Evolutionary conservation across 2,797 vertebrate genomes (phyloP), one percentile per base, ranked within the genome.

Genomic region (Geotria australis): DNA sequence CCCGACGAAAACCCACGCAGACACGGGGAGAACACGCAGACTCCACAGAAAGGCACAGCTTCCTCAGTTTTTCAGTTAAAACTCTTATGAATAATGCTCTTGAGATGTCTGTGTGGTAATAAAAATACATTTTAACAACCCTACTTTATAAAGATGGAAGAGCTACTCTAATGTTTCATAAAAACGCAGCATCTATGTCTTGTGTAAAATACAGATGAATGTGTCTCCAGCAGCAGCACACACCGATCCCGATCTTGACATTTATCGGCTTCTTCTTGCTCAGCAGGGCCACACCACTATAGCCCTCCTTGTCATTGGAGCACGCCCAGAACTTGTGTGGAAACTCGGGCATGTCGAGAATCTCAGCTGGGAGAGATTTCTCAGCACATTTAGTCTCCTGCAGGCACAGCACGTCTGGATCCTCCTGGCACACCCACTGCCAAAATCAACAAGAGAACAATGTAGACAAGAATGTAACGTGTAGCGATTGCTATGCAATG

Each of bases 231-330:
- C 49, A 10, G 49, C 10, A 10, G 11, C 10, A 56, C 78, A 77
- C 68, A 88, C 85, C 81, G 3, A 83, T 85, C 55, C 83, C 85
- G 6, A 79, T 85, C 10, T 77, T 78, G 46, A 91, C 76, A 14
- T 73, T 77, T 47, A 84, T 11, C 2, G 84, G 84, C 60, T 85
- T 70, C 1, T 70, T 74, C 60, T 81, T 83, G 66, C 77, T 80
- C 24, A 88, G 76, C 65, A 91, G 76, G 48, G 77, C 83, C 61
- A 88, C 83, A 1, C 83, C 83, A 7, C 82, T 85, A 66, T 88
- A 88, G 5, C 83, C 83, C 64, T 75, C 78, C 64, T 85, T 88
- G 0, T 78, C 79, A 1, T 75, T 73, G 1, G 81, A 77, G 10
- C 65, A 71, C 1, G 77, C 70, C 84, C 84, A 88, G 68, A 79